Base-by-base conservation (phyloP, 1,140 invertebrate genomes). In the Aphaenogaster ashmeadi region DNA sequence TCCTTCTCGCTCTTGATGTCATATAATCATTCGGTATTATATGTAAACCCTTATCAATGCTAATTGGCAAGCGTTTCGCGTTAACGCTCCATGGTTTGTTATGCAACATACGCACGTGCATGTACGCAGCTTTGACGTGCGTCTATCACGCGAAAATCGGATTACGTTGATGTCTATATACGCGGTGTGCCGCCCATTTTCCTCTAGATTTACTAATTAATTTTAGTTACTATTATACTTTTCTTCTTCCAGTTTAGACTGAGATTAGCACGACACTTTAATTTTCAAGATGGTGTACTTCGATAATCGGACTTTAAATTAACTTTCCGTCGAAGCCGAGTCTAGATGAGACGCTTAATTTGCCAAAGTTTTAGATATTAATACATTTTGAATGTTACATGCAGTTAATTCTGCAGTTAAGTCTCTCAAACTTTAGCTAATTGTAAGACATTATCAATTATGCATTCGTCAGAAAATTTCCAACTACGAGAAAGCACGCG, bases 1-100 rank as follows among this genome's bases (percentile, higher is more conserved):
- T 71, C 50, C 27, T 47, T 8, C 15, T 71, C 52, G 66, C 38
- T 52, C 66, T 41, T 13, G 33, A 18, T n/a, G 27, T 38, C 79
- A 7, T 33, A 56, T 58, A 71, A 81, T 33, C 38, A 33, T 44
- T 54, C 15, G 36, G 50, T 81, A 71, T 71, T 56, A 66, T 44
- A 47, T n/a, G 18, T 79, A 52, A 79, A 15, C 47, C 50, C 79
- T 71, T 71, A 71, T 58, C 79, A 60, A 81, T 81, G 64, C 79
- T 81, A 81, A 81, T 81, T 81, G 52, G 50, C 79, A 71, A 81
- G 54, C 79, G 50, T 54, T 71, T 56, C 64, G 50, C 36, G 47
- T 44, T 69, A 81, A 41, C 15, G 21, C 27, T 56, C 8, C 18
- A 11, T 6, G 21, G 5, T 56, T 44, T 27, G 54, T 81, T 81